Evolutionary conservation across 2,888 invertebrate species (phyloP).

Genomic region (Sericinus montela): DNA sequence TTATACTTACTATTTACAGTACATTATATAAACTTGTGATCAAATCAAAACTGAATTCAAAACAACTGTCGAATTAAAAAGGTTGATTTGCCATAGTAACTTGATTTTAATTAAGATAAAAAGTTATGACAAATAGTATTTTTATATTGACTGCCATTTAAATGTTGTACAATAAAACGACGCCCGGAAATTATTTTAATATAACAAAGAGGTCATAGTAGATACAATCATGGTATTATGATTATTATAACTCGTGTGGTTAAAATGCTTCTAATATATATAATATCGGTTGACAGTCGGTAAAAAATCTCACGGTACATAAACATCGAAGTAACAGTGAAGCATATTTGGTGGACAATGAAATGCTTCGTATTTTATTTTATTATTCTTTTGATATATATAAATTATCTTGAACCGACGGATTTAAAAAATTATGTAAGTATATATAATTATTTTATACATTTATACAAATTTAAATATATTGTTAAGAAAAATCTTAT

Average conservation of each 20-base stretch:
- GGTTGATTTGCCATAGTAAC: too few species aligned
- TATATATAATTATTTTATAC: too few species aligned
- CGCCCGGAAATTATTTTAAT: neutral
- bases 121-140: neutral
- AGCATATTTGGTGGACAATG: neutral
- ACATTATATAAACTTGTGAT: neutral
- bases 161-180: neutral
- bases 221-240: neutral
- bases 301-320: neutral
- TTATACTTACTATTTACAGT: neutral
- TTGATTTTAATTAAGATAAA: conserved; percentile 5
- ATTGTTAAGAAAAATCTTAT: too few species aligned
- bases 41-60: neutral
- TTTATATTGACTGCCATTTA: neutral
- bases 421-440: conserved; percentile 43
- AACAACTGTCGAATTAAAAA: neutral
- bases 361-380: conserved; percentile 23
- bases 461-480: too few species aligned
- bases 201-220: neutral
- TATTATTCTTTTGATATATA: conserved; percentile 29
- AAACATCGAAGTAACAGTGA: too few species aligned
- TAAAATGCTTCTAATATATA: too few species aligned
- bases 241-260: too few species aligned
- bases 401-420: conserved; percentile 30
- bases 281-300: neutral